Evolutionary conservation across 2,888 invertebrate genomes (phyloP), one percentile per base, ranked within the genome.

Genomic region (Drosophila rubida): DNA sequence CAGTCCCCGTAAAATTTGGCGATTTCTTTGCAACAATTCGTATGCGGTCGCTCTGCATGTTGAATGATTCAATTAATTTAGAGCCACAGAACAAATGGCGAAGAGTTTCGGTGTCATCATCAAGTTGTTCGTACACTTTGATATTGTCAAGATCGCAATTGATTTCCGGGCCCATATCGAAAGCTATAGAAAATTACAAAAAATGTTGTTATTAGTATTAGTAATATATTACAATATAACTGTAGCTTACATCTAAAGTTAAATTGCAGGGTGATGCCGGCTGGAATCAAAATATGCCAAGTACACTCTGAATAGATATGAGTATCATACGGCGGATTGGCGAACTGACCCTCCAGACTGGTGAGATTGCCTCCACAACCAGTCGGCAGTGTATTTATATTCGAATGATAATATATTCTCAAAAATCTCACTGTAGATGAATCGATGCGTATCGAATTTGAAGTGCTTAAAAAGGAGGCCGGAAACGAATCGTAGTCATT

Each of bases 1-100:
- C 96, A 0, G 93, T 93, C 0, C 96, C 96, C 42, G 94, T 93
- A 78, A 96, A 96, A 80, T 95, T 95, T 16, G 93, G 91, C 6
- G 94, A 94, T 7, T 95, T 95, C 39, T 92, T 93, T 67, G 95
- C 92, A 48, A 93, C 92, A 86, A 91, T 64, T 4, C 76, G 75
- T 0, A 90, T 23, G 6, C 77, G 78, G 55, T 94, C 94, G 11
- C 93, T 93, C 0, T 78, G 69, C 46, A 94, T 32, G 0, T 2
- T 4, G 9, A 87, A 51, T 3, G 1, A 64, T 25, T 93, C 92
- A 92, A 95, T 60, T 0, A 11, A 1, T 8, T 50, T 73, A n/a
- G 68, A 81, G 48, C 92, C 91, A 71, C 92, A 93, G 79, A 92
- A 93, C 1, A 91, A 92, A 4, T 92, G 90, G 1, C 92, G 27